Conservation (phyloP, 1,140 invertebrate species). For the Cotesia glomerata region DNA sequence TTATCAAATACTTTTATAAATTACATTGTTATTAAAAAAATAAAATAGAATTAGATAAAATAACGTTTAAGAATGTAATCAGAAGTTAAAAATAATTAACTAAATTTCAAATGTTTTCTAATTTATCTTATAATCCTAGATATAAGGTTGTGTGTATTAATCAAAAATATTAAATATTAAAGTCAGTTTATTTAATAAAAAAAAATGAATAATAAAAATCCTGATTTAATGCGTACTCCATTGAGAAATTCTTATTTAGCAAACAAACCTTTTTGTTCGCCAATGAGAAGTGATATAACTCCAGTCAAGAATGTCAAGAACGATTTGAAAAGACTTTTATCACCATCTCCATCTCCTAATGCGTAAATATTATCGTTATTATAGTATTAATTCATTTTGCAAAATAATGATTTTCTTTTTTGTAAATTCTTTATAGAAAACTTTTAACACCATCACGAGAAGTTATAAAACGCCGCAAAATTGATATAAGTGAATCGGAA, state of each 20-base stretch:
- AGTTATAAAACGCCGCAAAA: background rate
- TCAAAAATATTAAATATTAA: background rate
- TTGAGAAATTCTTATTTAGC: conserved; percentile 31
- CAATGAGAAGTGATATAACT: conserved; percentile 2
- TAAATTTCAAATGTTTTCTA: too few species aligned
- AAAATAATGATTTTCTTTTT: background rate
- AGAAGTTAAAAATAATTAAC: too few species aligned
- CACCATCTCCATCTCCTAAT: background rate
- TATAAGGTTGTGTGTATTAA: background rate
- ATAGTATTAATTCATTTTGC: background rate
- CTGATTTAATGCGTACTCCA: conserved; percentile 28
- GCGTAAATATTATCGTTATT: too few species aligned
- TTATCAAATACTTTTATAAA: too few species aligned
- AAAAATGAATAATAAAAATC: conserved; percentile 23
- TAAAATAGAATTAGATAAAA: too few species aligned
- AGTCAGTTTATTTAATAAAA: background rate
- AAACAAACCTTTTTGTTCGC: conserved; percentile 33
- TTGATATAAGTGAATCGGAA: conserved; percentile 1
- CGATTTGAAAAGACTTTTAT: conserved; percentile 9
- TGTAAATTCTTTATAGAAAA: background rate
- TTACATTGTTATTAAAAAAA: too few species aligned
- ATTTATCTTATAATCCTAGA: background rate
- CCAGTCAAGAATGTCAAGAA: conserved; percentile 28
- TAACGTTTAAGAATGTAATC: too few species aligned
- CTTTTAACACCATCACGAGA: conserved; percentile 4